Evolutionary conservation across 2,113 vertebrate genomes (phyloP).

Genomic region (Hypanus sabinus): DNA sequence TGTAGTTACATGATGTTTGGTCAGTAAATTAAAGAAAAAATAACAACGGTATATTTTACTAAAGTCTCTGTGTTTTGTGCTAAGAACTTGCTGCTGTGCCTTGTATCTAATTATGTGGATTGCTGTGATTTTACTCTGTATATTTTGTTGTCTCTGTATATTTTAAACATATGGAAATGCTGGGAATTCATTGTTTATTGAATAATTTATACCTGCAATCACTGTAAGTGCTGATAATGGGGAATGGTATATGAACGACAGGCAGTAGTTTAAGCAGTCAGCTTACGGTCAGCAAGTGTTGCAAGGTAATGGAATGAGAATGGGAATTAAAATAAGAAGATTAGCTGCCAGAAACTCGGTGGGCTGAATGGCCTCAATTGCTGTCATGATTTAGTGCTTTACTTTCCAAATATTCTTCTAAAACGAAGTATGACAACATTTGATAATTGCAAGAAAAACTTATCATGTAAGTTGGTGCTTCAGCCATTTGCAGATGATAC

Average conservation of each 20-base stretch:
- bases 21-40: not conserved
- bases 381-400: not conserved
- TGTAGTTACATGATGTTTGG: not conserved
- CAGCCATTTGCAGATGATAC: no score
- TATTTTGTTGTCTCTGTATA: not conserved
- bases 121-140: not conserved
- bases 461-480: not conserved
- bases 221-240: not conserved
- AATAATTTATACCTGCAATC: not conserved
- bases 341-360: no score
- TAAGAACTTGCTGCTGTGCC: not conserved
- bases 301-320: no score
- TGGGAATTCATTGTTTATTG: not conserved
- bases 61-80: not conserved
- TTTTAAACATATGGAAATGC: not conserved
- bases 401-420: not conserved
- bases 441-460: not conserved
- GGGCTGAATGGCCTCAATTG: no score
- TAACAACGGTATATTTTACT: not conserved
- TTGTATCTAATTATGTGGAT: slow-evolving; percentile 7
- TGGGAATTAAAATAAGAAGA: no score
- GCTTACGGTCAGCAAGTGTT: not conserved
- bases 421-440: not conserved
- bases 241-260: not conserved
- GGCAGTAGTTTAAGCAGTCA: not conserved